Conservation (phyloP, 2,113 vertebrate genomes). For the Saccopteryx bilineata region DNA sequence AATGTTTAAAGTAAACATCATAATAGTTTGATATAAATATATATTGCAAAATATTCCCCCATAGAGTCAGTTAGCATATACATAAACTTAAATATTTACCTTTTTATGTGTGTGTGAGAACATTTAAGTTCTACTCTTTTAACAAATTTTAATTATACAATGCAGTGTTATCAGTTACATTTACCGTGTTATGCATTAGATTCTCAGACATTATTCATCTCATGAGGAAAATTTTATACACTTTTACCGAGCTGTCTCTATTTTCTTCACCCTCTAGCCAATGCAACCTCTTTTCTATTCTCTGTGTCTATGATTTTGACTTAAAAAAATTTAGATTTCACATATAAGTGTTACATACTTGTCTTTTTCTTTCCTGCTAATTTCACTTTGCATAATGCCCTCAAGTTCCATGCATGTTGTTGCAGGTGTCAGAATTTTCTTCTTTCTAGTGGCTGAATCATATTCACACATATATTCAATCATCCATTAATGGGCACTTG, state of each 20-base stretch:
- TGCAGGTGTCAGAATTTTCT: neutral
- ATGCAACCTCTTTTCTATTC: neutral
- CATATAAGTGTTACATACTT: neutral
- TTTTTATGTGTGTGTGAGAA: neutral
- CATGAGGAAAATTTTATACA: neutral
- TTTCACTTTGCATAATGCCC: neutral
- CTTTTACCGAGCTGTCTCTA: neutral
- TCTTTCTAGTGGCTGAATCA: neutral
- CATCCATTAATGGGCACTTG: neutral
- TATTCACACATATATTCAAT: neutral
- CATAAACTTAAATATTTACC: neutral
- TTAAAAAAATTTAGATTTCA: neutral
- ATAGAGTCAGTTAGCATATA: neutral
- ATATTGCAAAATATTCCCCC: neutral
- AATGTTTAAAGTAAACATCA: neutral
- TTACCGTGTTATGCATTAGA: neutral
- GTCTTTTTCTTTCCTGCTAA: neutral
- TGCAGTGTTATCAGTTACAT: neutral
- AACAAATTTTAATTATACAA: neutral
- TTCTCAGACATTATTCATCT: neutral
- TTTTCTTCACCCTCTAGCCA: neutral
- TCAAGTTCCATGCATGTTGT: neutral
- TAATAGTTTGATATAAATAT: neutral
- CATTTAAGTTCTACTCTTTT: neutral
- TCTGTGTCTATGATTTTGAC: neutral